phyloP scores from a whole-genome alignment of 2,113 vertebrate genomes.

The Ictalurus punctatus region DNA sequence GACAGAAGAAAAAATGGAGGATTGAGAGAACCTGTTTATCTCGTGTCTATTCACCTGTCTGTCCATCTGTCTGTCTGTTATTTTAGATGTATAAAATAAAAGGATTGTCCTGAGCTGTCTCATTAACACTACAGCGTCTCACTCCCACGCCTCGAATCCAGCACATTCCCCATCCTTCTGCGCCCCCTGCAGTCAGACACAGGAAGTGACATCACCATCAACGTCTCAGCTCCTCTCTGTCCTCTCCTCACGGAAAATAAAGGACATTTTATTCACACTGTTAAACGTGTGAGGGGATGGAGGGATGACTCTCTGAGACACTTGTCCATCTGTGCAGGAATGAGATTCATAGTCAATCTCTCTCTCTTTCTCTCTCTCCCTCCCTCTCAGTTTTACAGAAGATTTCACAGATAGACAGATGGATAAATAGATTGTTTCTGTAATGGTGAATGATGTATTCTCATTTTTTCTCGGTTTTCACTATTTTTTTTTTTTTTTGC shows the following conservation, averaged over 20 bases:
- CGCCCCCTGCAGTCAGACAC: constrained; percentile 68
- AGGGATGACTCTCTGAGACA: constrained; percentile 8
- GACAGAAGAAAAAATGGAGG: neutral
- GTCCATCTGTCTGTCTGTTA: neutral
- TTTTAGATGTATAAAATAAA: neutral
- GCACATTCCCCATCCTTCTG: constrained; percentile 62
- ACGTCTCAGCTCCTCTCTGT: neutral
- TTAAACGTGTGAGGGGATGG: neutral
- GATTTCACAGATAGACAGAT: neutral
- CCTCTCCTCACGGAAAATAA: neutral
- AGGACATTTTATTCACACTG: constrained; percentile 14
- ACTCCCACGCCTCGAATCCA: constrained; percentile 25
- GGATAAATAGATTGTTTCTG: neutral
- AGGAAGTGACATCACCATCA: constrained; percentile 56
- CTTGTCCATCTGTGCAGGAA: constrained; percentile 10
- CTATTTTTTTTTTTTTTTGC: neutral
- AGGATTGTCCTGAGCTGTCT: constrained; percentile 13
- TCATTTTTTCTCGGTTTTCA: neutral
- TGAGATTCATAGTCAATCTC: neutral
- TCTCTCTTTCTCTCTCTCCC: neutral
- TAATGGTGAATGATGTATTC: neutral
- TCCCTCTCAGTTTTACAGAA: neutral
- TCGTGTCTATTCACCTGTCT: constrained; percentile 54
- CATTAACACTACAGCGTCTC: constrained; percentile 56
- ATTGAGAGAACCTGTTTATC: neutral